Base-by-base conservation (phyloP, 2,113 vertebrate species). In the Zosterops pallidus region DNA sequence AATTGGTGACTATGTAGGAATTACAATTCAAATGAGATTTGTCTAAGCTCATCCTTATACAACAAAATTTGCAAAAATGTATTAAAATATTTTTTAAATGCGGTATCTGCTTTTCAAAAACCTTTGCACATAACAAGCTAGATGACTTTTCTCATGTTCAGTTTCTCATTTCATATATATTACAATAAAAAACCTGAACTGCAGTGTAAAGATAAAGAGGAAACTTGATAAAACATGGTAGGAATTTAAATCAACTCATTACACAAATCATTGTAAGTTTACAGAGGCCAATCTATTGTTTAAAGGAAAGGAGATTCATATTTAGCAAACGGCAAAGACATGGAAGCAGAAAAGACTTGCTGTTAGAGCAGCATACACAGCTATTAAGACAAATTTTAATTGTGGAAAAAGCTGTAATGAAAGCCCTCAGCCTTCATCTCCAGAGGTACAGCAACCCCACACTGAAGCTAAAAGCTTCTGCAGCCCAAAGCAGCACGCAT, bases 171-270 rank as follows among this genome's bases (percentile, higher is more conserved):
- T 3, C 3, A 39, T 11, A 57, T 79, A 24, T 11, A 79, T 57
- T 56, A 91, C 83, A 85, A 77, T 65, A 69, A 20, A 89, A 90
- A 94, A 79, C 9, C 59, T 77, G 65, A 91, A 76, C 46, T 85
- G 67, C 49, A 72, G 33, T 9, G 21, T 39, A 76, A 95, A 85
- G 69, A 94, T 79, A 93, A 96, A 92, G 78, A 79, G 65, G 35
- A 25, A 87, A 80, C 71, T 80, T 90, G 9, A 57, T 47, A 91
- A 94, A 83, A 47, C 75, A 57, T 13, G 9, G 35, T 29, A 70
- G 17, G 42, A 95, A 94, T 95, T 93, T 86, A 90, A 90, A 95
- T 60, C 67, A 93, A 90, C 39, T 88, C 26, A 80, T 93, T 91
- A 83, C 59, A 55, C 29, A 74, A 81, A 84, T 77, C 50, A 88